Evolutionary conservation across 2,888 invertebrate species (phyloP).

Genomic region (Agrotis puta): DNA sequence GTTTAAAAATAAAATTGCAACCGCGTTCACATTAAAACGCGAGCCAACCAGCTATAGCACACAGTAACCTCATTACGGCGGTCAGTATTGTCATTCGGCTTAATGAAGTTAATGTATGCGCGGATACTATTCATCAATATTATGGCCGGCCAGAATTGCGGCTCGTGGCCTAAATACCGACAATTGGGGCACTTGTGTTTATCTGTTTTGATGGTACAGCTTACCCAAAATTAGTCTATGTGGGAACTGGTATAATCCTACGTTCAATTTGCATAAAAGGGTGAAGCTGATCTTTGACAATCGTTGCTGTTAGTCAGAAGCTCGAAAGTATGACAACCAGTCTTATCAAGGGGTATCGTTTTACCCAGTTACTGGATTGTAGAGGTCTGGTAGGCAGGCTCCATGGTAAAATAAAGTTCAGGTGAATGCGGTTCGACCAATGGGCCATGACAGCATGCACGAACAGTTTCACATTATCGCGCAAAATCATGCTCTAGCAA

Average conservation of each 20-base stretch:
- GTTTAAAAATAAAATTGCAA: slow-evolving; percentile 25
- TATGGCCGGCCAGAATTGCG: slow-evolving; percentile 38
- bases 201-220: slow-evolving; percentile 12
- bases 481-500: slow-evolving; percentile 32
- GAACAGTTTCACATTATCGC: slow-evolving; percentile 27
- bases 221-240: slow-evolving; percentile 3
- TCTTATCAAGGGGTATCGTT: too few species aligned
- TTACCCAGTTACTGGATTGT: too few species aligned
- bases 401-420: too few species aligned
- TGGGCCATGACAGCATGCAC: slow-evolving; percentile 2
- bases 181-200: slow-evolving; percentile 34
- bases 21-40: slow-evolving; percentile 7
- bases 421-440: too few species aligned
- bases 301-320: too few species aligned
- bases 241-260: neutral
- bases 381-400: too few species aligned
- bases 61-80: slow-evolving; percentile 56
- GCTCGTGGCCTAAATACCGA: slow-evolving; percentile 37
- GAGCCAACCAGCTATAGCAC: slow-evolving; percentile 11
- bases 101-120: slow-evolving; percentile 54
- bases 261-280: neutral
- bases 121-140: slow-evolving; percentile 58
- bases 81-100: slow-evolving; percentile 42
- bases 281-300: too few species aligned
- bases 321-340: too few species aligned